Evolutionary conservation across 1,140 invertebrate genomes (phyloP).

Genomic region (Mylabris phalerata): DNA sequence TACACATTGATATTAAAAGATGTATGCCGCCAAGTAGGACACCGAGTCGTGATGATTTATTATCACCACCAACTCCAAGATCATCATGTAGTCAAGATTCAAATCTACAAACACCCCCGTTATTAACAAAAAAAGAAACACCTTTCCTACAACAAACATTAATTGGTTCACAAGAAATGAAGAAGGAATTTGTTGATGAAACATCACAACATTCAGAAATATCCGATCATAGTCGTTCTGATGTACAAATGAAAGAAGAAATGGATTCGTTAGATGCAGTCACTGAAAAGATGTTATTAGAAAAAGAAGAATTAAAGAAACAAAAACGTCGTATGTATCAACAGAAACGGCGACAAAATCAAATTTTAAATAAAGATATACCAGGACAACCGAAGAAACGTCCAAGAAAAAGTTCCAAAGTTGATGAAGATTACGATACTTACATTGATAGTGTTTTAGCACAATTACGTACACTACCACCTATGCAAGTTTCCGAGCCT

Average conservation of each 20-base stretch:
- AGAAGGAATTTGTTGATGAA: constrained; percentile 54
- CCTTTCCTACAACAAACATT: constrained; percentile 6
- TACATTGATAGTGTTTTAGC: constrained; percentile 82
- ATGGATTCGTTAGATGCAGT: constrained; percentile 38
- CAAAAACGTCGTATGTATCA: constrained; percentile 75
- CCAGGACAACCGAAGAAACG: constrained; percentile 66
- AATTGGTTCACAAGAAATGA: constrained; percentile 46
- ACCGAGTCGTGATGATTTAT: constrained; percentile 39
- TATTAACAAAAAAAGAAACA: constrained; percentile 35
- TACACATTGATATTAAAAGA: constrained; percentile 40
- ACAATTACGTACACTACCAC: constrained; percentile 74
- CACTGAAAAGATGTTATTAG: constrained; percentile 28
- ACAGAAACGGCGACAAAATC: constrained; percentile 66
- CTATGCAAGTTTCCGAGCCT: constrained; percentile 84
- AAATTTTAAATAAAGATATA: constrained; percentile 42
- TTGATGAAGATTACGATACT: constrained; percentile 86
- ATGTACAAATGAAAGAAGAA: constrained; percentile 52
- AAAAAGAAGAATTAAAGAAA: constrained; percentile 62
- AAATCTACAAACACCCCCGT: constrained; percentile 37
- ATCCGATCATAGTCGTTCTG: constrained; percentile 51
- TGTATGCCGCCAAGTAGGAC: constrained; percentile 36
- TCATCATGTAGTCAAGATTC: constrained; percentile 40
- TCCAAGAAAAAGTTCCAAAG: constrained; percentile 71
- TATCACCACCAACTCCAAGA: constrained; percentile 40
- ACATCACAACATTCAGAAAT: constrained; percentile 53